Conservation (phyloP, 2,113 vertebrate species). For the Aldabrachelys gigantea region DNA sequence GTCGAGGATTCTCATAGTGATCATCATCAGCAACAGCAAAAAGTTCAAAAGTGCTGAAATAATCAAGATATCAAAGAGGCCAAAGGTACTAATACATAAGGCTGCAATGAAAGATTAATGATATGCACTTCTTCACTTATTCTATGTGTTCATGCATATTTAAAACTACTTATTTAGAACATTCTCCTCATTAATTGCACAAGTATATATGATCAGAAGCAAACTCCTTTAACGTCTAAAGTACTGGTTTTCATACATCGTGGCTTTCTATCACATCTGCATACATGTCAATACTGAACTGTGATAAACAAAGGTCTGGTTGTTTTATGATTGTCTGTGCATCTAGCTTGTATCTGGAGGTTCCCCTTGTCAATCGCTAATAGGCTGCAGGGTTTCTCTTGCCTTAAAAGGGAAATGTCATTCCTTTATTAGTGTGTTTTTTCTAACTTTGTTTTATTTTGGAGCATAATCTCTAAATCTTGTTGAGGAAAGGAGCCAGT, state of each 20-base stretch:
- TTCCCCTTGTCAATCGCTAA: constrained; percentile 60
- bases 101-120: neutral
- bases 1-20: neutral
- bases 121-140: neutral
- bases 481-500: constrained; percentile 2
- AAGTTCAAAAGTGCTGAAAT: neutral
- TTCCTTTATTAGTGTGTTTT: neutral
- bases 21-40: neutral
- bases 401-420: constrained; percentile 72
- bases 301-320: constrained; percentile 56
- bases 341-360: constrained; percentile 16
- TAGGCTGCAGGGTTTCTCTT: constrained; percentile 40
- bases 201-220: accelerated
- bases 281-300: neutral
- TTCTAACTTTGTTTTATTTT: neutral
- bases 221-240: neutral
- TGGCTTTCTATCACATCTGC: neutral
- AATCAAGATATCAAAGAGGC: neutral
- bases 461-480: neutral
- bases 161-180: neutral
- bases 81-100: neutral
- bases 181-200: neutral
- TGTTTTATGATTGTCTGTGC: constrained; percentile 35
- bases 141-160: neutral
- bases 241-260: neutral